These are phyloP conservation scores for Conchocele bisecta DNA, from an alignment of 2,888 invertebrate species.

Conservation along the genomic window DNA sequence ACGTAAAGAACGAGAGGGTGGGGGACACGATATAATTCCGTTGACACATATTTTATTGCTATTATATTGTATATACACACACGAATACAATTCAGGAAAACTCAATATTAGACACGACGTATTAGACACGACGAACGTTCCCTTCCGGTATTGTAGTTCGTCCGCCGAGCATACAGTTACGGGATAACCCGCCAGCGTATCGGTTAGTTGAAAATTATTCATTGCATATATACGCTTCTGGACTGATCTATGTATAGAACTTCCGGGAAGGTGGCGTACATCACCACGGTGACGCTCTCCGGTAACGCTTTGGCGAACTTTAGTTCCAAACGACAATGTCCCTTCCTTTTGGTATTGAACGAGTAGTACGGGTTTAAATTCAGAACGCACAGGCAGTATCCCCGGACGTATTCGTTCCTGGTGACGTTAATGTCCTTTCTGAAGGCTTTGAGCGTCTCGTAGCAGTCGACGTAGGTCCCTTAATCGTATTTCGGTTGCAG, in stretches of 20 bases:
- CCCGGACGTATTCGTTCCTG: constrained; percentile 7
- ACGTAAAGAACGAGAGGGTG: too few relatives aligned
- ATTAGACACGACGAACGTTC: constrained; percentile 11
- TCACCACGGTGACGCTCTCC: constrained; percentile 29
- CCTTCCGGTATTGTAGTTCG: neutral
- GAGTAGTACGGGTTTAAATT: constrained; percentile 15
- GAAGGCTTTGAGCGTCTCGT: constrained; percentile 11
- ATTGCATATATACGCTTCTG: constrained; percentile 13
- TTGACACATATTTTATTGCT: too few relatives aligned
- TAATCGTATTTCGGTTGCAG: constrained; percentile 28
- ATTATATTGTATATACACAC: too few relatives aligned
- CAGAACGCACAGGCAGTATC: constrained; percentile 25
- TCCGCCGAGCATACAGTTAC: constrained; percentile 25
- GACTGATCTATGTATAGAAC: constrained; percentile 10
- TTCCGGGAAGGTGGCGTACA: constrained; percentile 41
- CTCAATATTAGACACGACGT: too few relatives aligned
- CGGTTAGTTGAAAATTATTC: neutral
- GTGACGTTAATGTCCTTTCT: constrained; percentile 14
- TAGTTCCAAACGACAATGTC: constrained; percentile 26
- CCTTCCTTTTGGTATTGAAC: constrained; percentile 33
- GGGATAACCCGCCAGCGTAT: neutral
- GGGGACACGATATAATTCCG: too few relatives aligned
- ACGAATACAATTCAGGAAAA: too few relatives aligned
- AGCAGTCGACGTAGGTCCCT: constrained; percentile 22
- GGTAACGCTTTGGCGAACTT: constrained; percentile 28